These are phyloP conservation scores for Drosophila arizonae DNA, from an alignment of 1,140 invertebrate species.

Conservation along the genomic window DNA sequence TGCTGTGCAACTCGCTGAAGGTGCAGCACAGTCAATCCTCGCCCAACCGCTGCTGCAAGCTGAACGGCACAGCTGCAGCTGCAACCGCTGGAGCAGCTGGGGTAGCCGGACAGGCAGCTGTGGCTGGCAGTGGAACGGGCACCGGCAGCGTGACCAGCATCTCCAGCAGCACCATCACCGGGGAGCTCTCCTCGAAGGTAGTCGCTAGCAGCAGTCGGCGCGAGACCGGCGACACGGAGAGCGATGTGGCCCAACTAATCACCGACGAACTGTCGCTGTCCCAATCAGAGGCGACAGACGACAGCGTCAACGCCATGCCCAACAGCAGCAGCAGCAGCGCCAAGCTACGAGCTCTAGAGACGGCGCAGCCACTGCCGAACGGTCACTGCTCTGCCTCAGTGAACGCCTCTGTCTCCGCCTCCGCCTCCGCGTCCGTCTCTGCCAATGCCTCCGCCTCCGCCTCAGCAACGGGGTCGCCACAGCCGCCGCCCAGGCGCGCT, in stretches of 20 bases:
- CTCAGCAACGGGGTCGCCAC: constrained; percentile 40
- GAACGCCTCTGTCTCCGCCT: constrained; percentile 3
- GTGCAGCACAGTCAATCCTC: constrained; percentile 82
- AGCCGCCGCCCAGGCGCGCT: constrained; percentile 59
- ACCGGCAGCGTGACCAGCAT: constrained; percentile 72
- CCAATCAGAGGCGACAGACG: constrained; percentile 81
- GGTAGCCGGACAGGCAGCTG: constrained; percentile 1
- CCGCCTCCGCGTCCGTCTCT: background rate
- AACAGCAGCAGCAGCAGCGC: constrained; percentile 71
- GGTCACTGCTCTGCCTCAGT: constrained; percentile 54
- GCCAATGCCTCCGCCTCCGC: constrained; percentile 2
- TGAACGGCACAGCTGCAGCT: constrained; percentile 55
- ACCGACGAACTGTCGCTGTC: constrained; percentile 78
- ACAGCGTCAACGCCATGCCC: constrained; percentile 71
- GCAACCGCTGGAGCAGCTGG: constrained; percentile 10
- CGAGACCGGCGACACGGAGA: constrained; percentile 79
- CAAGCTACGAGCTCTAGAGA: constrained; percentile 74
- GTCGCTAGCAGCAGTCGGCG: constrained; percentile 76
- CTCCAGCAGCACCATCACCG: constrained; percentile 78
- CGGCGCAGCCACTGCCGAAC: constrained; percentile 50
- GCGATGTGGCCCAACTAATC: constrained; percentile 79
- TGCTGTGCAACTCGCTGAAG: constrained; percentile 79
- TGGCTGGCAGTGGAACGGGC: constrained; percentile 14
- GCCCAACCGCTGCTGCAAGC: constrained; percentile 80
- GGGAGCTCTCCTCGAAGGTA: constrained; percentile 70